Percentiles rank a stretch among this genome's conserved stretches.
phyloP scores from a whole-genome alignment of 2,113 vertebrate species.

The Pterophyllum scalare region DNA sequence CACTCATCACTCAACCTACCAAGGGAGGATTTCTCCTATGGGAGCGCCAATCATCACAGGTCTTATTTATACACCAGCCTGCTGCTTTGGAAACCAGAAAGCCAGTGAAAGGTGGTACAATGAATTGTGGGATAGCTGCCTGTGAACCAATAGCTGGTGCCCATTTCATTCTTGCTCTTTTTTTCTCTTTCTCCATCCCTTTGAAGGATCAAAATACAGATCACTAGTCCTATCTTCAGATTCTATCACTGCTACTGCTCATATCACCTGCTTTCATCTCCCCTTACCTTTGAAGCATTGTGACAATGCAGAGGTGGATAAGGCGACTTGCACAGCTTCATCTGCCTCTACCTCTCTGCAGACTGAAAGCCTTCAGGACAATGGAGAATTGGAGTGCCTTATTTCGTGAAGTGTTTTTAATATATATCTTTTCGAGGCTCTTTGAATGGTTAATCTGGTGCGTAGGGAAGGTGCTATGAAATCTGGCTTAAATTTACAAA shows the following conservation, averaged over 20 bases:
- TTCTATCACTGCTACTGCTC: constrained; percentile 54
- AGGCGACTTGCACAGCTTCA: constrained; percentile 65
- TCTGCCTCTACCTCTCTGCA: constrained; percentile 63
- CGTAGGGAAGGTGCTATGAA: constrained; percentile 51
- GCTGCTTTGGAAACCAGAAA: constrained; percentile 52
- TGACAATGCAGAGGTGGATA: constrained; percentile 71
- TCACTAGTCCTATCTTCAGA: constrained; percentile 59
- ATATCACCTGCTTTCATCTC: constrained; percentile 62
- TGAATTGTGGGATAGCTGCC: constrained; percentile 52
- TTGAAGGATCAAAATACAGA: constrained; percentile 61
- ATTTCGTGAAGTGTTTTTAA: constrained; percentile 66
- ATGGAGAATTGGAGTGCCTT: constrained; percentile 65
- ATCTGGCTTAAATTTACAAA: constrained; percentile 59
- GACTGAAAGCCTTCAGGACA: constrained; percentile 64
- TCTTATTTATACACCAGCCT: constrained; percentile 27
- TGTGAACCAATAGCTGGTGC: constrained; percentile 57
- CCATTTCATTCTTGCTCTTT: constrained; percentile 43
- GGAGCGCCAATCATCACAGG: constrained; percentile 25
- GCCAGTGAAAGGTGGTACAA: constrained; percentile 46
- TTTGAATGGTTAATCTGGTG: constrained; percentile 56
- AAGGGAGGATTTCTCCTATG: constrained; percentile 13
- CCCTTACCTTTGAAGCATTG: constrained; percentile 65
- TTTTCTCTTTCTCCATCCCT: constrained; percentile 28
- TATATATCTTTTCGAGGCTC: constrained; percentile 58
- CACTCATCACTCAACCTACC: constrained; percentile 1